Evolutionary conservation across 2,797 vertebrate species (phyloP).

Genomic region (Argentina silus): DNA sequence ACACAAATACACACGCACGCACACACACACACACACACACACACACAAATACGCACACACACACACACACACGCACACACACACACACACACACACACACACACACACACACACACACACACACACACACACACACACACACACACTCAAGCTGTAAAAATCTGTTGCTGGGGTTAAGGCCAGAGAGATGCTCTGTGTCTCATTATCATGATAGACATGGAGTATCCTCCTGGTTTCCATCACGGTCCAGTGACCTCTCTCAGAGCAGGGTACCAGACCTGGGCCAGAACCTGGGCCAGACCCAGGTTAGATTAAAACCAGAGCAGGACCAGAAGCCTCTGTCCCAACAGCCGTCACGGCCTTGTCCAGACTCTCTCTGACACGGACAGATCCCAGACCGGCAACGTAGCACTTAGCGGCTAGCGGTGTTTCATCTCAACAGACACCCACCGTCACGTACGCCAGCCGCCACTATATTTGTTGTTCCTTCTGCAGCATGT

Average conservation of each 20-base stretch:
- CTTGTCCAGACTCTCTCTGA: too few species aligned
- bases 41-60: background rate
- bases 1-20: background rate
- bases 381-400: background rate
- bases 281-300: slow-evolving; percentile 14
- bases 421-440: slow-evolving; percentile 30
- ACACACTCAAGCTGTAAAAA: background rate
- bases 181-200: slow-evolving; percentile 13
- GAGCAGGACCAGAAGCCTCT: too few species aligned
- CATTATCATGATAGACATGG: background rate
- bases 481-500: slow-evolving; percentile 25
- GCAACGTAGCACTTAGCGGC: background rate
- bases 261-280: slow-evolving; percentile 17
- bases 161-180: background rate
- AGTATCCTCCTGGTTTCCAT: slow-evolving; percentile 7
- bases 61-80: background rate
- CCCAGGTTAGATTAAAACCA: background rate
- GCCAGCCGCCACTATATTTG: slow-evolving; percentile 22
- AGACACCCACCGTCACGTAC: too few species aligned
- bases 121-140: background rate
- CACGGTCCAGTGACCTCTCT: background rate
- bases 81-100: background rate
- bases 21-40: background rate
- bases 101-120: slow-evolving; percentile 3
- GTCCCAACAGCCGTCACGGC: too few species aligned